A percentile compares a stretch with the other conserved stretches of the same genome.
These are phyloP conservation scores for Trisateles emortualis DNA, from an alignment of 2,888 invertebrate genomes.

Conservation along the genomic window DNA sequence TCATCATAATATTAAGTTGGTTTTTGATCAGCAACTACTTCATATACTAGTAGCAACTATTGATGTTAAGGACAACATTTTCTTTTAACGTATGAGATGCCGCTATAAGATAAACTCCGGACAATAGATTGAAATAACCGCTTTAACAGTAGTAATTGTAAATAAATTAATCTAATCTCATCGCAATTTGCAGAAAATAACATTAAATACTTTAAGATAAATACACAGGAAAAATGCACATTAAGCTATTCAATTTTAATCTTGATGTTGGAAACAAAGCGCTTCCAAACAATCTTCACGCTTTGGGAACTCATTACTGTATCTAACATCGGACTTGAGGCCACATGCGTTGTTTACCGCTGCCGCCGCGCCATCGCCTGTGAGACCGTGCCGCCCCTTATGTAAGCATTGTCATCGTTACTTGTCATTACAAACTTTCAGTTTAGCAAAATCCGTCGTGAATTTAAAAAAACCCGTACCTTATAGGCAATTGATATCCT, in stretches of 20 bases:
- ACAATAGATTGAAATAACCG: conserved; percentile 43
- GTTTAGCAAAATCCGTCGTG: no score
- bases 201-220: conserved; percentile 45
- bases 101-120: conserved; percentile 25
- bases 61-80: conserved; percentile 44
- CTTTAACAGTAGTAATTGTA: conserved; percentile 47
- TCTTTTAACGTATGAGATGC: conserved; percentile 41
- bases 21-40: background rate
- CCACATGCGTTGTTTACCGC: conserved; percentile 37
- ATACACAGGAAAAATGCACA: conserved; percentile 56
- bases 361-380: background rate
- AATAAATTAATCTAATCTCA: conserved; percentile 49
- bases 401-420: conserved; percentile 54
- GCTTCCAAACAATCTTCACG: conserved; percentile 56
- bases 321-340: conserved; percentile 54
- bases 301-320: conserved; percentile 62
- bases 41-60: conserved; percentile 8
- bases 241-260: conserved; percentile 60
- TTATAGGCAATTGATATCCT: no score
- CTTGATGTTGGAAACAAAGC: conserved; percentile 64
- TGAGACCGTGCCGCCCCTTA: conserved; percentile 27
- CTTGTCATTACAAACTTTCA: no score
- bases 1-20: conserved; percentile 18
- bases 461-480: no score
- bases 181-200: conserved; percentile 47